phyloP scores from a whole-genome alignment of 2,113 vertebrate genomes.

The Ictidomys tridecemlineatus region DNA sequence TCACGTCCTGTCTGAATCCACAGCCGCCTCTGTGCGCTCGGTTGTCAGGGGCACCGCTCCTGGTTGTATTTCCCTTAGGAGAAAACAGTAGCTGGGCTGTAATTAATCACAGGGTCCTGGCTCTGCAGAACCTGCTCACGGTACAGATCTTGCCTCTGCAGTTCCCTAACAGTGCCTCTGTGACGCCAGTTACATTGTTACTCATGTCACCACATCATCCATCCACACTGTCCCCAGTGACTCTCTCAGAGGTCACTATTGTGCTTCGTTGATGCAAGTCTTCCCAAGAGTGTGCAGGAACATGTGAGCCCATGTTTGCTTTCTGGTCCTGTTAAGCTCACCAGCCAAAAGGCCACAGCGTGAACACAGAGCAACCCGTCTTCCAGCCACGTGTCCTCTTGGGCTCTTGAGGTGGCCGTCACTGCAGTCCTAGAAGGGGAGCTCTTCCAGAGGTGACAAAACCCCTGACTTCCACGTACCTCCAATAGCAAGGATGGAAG shows the following conservation, averaged over 20 bases:
- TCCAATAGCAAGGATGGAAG: too few relatives aligned
- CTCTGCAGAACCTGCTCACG: background rate
- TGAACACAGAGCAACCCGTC: background rate
- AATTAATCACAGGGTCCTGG: background rate
- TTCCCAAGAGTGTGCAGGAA: background rate
- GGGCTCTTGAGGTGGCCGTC: background rate
- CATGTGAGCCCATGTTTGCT: background rate
- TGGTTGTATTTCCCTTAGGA: too few relatives aligned
- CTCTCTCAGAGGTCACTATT: background rate
- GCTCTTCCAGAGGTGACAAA: background rate
- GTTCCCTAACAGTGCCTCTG: background rate
- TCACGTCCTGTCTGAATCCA: background rate
- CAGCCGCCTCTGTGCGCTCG: too few relatives aligned
- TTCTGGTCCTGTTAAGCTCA: background rate
- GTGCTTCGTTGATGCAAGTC: background rate
- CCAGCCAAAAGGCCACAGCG: background rate
- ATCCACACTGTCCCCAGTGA: background rate
- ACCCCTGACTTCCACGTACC: background rate
- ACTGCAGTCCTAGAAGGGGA: background rate
- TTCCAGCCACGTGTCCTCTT: background rate
- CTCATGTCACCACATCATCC: accelerated
- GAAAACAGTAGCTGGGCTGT: background rate
- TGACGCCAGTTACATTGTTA: background rate
- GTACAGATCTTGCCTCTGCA: background rate
- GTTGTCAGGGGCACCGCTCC: background rate